Base-by-base conservation (phyloP, 1,140 invertebrate species). In the Bombus vancouverensis region DNA sequence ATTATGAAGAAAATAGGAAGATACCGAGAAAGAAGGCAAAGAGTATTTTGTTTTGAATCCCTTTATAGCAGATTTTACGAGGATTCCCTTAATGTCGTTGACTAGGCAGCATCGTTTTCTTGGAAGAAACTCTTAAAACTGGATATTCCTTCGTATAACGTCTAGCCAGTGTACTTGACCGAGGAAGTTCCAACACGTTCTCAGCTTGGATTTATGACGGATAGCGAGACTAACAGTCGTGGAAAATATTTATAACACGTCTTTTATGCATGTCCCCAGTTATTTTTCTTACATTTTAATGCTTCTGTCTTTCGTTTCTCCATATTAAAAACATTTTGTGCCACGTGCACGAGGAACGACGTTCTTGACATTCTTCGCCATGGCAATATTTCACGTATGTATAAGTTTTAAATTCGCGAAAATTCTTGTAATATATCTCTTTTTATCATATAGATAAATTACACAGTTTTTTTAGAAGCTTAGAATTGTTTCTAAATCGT, bases 21-120 rank as follows among this genome's bases (percentile, higher is more conserved):
- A 32, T 65, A 25, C 6, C 47, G 47, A 53, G 15, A 42, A 71
- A 42, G 53, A 22, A 25, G 10, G 42, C 6, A 8, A 53, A 66
- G n/a, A n/a, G n/a, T 44, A 72, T 79, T 71, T 39, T 42, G 47
- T 68, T 78, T 44, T 39, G 15, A 71, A 34, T 80, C 47, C 34
- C 22, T 68, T 72, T 65, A 66, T 34, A n/a, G 47, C 65, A 87
- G 83, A 88, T 91, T 93, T 92, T 89, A 91, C 89, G 83, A 88
- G 83, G 90, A 90, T 89, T 91, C 89, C 80, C 81, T 88, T 93
- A 92, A 93, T 92, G 72, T 83, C 59, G 75, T 81, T 59, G 53
- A 78, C 39, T n/a, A 70, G 66, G 25, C 44, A 70, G 78, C 42
- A 72, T 57, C 79, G 25, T 42, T 59, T 32, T 73, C 76, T 59